Conservation (phyloP, 2,888 invertebrate genomes). For the Prosopocoilus inquinatus region DNA sequence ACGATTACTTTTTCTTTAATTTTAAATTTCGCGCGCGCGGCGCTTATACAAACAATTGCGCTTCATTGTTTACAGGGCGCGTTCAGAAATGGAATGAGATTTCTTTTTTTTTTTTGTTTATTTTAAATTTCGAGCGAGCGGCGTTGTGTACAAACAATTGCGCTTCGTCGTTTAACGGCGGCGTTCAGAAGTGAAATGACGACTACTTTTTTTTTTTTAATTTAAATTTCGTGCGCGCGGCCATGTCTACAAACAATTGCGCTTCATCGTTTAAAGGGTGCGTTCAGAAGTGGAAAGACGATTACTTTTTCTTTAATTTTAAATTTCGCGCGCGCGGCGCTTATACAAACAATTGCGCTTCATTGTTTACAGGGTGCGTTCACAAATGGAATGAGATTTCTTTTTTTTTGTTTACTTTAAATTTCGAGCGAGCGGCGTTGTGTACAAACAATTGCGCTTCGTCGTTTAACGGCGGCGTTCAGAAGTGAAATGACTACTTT, state of each 20-base stretch:
- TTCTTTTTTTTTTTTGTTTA: neutral
- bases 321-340: neutral
- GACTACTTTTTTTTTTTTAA: neutral
- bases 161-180: neutral
- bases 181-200: neutral
- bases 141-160: neutral
- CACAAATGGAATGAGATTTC: neutral
- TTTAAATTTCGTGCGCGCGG: neutral
- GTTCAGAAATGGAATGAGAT: neutral
- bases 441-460: neutral
- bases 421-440: neutral
- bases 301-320: neutral
- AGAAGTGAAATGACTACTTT: neutral
- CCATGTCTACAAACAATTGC: neutral
- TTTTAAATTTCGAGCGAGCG: neutral
- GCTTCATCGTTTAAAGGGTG: neutral
- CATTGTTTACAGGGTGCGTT: neutral
- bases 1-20: neutral
- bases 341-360: neutral
- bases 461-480: neutral
- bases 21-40: neutral
- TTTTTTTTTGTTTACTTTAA: neutral
- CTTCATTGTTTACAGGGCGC: neutral
- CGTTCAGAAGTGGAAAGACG: neutral
- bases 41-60: neutral